Evolutionary conservation across 2,888 invertebrate genomes (phyloP).

Genomic region (Mesorhabditis sp.): DNA sequence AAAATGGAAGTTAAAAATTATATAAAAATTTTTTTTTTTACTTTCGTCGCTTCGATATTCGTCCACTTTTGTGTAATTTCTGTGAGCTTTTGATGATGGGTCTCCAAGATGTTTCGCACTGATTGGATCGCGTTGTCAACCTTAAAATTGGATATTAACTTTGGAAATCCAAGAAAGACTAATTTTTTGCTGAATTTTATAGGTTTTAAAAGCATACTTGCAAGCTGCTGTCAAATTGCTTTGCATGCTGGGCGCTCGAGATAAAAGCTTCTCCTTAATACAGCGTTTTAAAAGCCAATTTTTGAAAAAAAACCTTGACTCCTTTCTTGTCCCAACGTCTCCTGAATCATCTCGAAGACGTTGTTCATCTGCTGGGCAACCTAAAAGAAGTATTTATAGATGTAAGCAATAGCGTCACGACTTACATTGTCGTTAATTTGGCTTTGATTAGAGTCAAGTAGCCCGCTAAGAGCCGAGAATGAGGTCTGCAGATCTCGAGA

Average conservation of each 20-base stretch:
- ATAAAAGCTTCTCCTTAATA: constrained; percentile 48
- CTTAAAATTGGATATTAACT: too few species aligned
- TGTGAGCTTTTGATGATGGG: constrained; percentile 42
- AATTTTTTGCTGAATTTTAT: too few species aligned
- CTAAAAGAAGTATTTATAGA: neutral
- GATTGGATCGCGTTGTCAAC: constrained; percentile 37
- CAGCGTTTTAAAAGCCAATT: neutral
- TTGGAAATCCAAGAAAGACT: too few species aligned
- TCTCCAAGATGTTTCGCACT: constrained; percentile 37
- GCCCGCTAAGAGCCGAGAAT: constrained; percentile 41
- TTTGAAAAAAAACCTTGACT: constrained; percentile 36
- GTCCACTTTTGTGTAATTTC: constrained; percentile 45
- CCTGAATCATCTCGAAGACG: constrained; percentile 50
- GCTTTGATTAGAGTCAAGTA: constrained; percentile 42
- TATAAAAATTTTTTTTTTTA: neutral
- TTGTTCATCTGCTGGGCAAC: constrained; percentile 46
- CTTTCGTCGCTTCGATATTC: constrained; percentile 40
- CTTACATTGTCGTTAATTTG: constrained; percentile 38
- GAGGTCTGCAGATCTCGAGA: constrained; percentile 46
- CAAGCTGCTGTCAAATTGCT: constrained; percentile 27
- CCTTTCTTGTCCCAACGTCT: constrained; percentile 46
- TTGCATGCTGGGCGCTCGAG: constrained; percentile 28
- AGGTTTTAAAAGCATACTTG: too few species aligned
- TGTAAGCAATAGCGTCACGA: neutral
- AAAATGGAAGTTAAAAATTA: neutral